Base-by-base conservation (phyloP, 2,888 invertebrate species). In the Cerastoderma edule region DNA sequence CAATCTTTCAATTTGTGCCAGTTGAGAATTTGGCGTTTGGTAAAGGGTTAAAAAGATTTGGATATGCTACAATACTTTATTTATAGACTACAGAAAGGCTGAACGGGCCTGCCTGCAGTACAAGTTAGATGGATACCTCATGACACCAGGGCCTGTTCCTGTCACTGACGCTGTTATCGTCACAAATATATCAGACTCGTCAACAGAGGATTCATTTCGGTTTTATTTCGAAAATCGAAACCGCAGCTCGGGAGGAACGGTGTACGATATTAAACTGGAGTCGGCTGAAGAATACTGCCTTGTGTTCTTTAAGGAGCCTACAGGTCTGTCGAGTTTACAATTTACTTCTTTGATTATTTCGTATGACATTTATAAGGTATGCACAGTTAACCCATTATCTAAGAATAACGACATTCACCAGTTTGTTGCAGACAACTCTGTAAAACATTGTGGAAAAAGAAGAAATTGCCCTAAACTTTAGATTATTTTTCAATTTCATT, bases 191-290 rank as follows among this genome's bases (percentile, higher is more conserved):
- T 54, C 65, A 6, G 24, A 46, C 2, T 48, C 46, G 28, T 68
- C 73, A 1, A 67, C 81, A 10, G 35, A 60, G 13, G 83, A 83
- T 50, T 50, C 63, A 2, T 32, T 83, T 2, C 33, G 65, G 28
- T 69, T 63, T 44, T 85, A 80, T n/a, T 85, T 85, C 67, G 81
- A 80, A 48, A 75, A 75, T 33, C 67, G 67, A 54, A 72, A 48
- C 10, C 53, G 75, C 16, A 76, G 78, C 65, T 67, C 72, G 19
- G 85, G 85, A 1, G 75, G 78, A 24, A 69, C 68, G 0, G 71
- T 78, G 19, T 44, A 44, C 16, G 65, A 75, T 1, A 65, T 80
- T 16, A 72, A 79, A 24, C 19, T 78, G 5, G 46, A 79, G 24
- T 28, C 35, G 4, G 69, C 67, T 30, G 56, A 66, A 19, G 67